Evolutionary conservation across 2,888 invertebrate species (phyloP).

Genomic region (Acrocyrtus sp.): DNA sequence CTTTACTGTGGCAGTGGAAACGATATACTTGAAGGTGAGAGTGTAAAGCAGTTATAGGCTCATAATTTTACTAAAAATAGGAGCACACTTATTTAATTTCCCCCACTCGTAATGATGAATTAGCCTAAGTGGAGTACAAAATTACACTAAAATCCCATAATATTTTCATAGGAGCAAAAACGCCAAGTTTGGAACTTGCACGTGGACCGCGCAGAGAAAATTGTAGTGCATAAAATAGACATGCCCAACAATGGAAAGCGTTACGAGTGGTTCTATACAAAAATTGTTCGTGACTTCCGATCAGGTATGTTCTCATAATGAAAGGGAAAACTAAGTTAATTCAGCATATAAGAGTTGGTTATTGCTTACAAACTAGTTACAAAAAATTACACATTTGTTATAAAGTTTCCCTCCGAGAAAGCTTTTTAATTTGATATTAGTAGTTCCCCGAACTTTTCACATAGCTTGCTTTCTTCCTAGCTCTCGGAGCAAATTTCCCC

Average conservation of each 20-base stretch:
- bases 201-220: conserved; percentile 62
- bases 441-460: no score
- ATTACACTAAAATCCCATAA: neutral
- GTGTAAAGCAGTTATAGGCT: no score
- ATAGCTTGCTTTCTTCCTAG: no score
- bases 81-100: no score
- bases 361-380: neutral
- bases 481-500: no score
- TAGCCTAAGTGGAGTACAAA: no score
- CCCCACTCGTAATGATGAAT: no score
- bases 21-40: conserved; percentile 61
- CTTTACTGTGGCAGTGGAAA: conserved; percentile 63
- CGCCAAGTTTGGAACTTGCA: conserved; percentile 63
- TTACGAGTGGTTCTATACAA: conserved; percentile 63
- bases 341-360: neutral
- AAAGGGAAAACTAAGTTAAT: neutral
- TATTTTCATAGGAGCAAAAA: conserved; percentile 59
- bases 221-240: conserved; percentile 62
- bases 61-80: neutral
- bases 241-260: conserved; percentile 62
- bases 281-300: conserved; percentile 63
- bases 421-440: neutral
- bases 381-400: neutral
- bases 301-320: conserved; percentile 59
- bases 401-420: neutral